Evolutionary conservation across 2,797 vertebrate genomes (phyloP), one percentile per base, ranked within the genome.

Genomic region (Pseudomugil tenellus): DNA sequence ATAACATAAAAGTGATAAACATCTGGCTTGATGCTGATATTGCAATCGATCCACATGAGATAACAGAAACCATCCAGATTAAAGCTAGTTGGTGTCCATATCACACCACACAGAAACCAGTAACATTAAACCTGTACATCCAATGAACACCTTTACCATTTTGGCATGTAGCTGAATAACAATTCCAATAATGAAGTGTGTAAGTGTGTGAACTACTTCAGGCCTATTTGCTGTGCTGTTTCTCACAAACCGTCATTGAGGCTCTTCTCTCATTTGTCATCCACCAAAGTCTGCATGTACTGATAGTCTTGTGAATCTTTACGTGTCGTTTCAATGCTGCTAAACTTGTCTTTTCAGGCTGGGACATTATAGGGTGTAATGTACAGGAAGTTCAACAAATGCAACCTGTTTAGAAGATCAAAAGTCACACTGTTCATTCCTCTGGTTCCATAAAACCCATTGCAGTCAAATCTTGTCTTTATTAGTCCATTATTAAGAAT

Each of bases 271-370:
- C 35, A 28, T 21, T 43, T 56, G 51, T 63, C 62, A 49, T 41
- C 17, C 55, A 8, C 25, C 2, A 4, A 17, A 13, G 34, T 28
- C 19, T n/a, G 7, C 9, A 43, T n/a, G 19, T 19, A 43, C 41
- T 10, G 41, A 43, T 43, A 9, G 19, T 34, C 13, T 52, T 11
- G 65, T 32, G 29, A 75, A 56, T 21, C 62, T 23, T 43, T 35
- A 37, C 34, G 72, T 39, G 1, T 48, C n/a, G 60, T 85, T 80
- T 68, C 72, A 73, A 53, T 3, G 6, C 53, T 21, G 64, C 58
- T 66, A 6, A 68, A 51, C 73, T 43, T n/a, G 71, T 83, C 77
- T 13, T 71, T 73, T 63, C 61, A 55, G 46, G 60, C 63, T 26
- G n/a, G 10, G 64, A 41, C 37, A 41, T 17, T 16, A 37, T 14